Conservation (phyloP, 23 tunicate genomes). For the Halocynthia aurantium region DNA sequence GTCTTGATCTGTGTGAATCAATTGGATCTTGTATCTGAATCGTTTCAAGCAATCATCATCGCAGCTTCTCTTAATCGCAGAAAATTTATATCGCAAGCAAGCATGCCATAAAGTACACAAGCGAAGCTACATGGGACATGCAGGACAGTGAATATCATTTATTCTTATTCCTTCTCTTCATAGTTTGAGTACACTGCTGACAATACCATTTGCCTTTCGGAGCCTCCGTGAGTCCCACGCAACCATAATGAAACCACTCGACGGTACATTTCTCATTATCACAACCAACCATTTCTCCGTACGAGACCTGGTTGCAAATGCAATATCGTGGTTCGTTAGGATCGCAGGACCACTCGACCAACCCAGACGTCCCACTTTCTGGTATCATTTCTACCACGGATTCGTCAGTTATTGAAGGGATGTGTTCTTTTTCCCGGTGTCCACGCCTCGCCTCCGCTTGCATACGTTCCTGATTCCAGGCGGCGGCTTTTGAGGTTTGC, state of each 20-base stretch:
- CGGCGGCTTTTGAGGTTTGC: constrained; percentile 90
- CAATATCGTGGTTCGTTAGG: constrained; percentile 91
- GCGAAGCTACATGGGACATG: too few species aligned
- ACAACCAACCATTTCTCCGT: constrained; percentile 95
- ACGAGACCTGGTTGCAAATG: constrained; percentile 82
- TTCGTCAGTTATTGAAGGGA: constrained; percentile 1
- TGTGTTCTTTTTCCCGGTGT: constrained; percentile 66
- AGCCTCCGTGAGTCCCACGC: constrained; percentile 77
- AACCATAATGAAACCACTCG: constrained; percentile 99
- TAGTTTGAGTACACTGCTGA: constrained; percentile 86
- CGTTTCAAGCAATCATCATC: neutral
- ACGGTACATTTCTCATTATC: constrained; percentile 89
- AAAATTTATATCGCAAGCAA: too few species aligned
- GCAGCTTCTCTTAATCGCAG: neutral
- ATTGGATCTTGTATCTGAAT: neutral
- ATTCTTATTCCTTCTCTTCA: constrained; percentile 58
- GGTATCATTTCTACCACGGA: constrained; percentile 45
- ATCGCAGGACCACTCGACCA: constrained; percentile 62
- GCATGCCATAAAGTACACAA: too few species aligned
- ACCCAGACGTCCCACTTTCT: constrained; percentile 24
- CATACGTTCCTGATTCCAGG: constrained; percentile 89
- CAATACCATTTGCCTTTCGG: constrained; percentile 99
- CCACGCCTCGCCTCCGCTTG: constrained; percentile 69
- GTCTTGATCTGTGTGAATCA: too few species aligned
- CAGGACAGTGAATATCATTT: too few species aligned